phyloP scores from a whole-genome alignment of 2,888 invertebrate species.

The Crepidodera aurea region DNA sequence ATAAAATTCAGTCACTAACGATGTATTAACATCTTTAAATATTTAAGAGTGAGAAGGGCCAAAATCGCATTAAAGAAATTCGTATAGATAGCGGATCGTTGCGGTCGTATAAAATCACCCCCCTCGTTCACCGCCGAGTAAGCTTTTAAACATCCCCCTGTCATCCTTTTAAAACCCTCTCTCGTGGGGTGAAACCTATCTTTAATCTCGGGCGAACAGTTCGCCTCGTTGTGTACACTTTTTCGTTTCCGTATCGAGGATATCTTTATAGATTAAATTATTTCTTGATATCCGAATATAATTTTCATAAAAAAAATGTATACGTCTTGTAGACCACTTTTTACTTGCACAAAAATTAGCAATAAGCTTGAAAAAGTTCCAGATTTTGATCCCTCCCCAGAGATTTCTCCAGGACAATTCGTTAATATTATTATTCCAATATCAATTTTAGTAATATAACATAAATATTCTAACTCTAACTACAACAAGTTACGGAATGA shows the following conservation, averaged over 20 bases:
- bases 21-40: constrained; percentile 36
- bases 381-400: too few species aligned
- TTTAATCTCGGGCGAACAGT: constrained; percentile 43
- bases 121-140: constrained; percentile 30
- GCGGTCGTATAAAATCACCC: constrained; percentile 37
- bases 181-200: constrained; percentile 45
- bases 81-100: constrained; percentile 34
- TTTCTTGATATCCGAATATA: background rate
- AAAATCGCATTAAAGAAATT: constrained; percentile 40
- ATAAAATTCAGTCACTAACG: constrained; percentile 9
- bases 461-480: too few species aligned
- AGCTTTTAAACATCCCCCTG: constrained; percentile 44
- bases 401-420: too few species aligned
- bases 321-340: too few species aligned
- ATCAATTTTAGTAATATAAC: too few species aligned
- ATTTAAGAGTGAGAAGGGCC: constrained; percentile 37
- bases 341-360: too few species aligned
- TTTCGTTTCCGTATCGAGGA: constrained; percentile 11
- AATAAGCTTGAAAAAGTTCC: too few species aligned
- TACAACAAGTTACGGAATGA: too few species aligned
- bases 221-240: constrained; percentile 31
- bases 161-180: constrained; percentile 40
- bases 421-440: too few species aligned
- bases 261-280: constrained; percentile 8
- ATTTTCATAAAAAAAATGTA: background rate